Conservation (phyloP, 2,797 vertebrate genomes). For the Myotis myotis region DNA sequence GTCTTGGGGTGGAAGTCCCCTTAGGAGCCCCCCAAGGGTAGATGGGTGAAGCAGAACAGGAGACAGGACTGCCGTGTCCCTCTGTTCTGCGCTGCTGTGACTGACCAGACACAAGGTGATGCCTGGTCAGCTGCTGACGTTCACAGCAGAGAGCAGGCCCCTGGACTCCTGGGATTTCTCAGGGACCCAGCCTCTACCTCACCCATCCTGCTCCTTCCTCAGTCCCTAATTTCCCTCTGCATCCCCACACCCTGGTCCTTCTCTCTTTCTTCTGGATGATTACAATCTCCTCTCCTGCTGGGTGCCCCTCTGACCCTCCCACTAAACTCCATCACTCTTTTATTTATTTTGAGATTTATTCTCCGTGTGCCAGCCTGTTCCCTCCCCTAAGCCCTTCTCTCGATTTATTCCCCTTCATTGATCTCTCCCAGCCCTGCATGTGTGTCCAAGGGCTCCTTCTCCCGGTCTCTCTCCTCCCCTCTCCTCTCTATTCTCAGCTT, state of each 20-base stretch:
- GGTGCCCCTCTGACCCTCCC: conserved; percentile 10
- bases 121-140: not conserved
- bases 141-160: not conserved
- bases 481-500: conserved; percentile 71
- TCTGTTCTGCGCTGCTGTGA: not conserved
- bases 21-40: not conserved
- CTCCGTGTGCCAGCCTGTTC: not conserved
- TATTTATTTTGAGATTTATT: conserved; percentile 70
- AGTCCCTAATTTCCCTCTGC: not conserved
- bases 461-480: not conserved
- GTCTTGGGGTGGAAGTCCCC: not conserved
- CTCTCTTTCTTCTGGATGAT: not conserved
- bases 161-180: not conserved
- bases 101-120: not conserved
- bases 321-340: conserved; percentile 26
- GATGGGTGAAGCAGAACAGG: not conserved
- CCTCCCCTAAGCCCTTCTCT: conserved; percentile 50
- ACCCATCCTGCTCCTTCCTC: not conserved
- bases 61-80: not conserved
- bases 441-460: not conserved
- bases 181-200: not conserved
- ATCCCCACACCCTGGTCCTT: not conserved
- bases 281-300: not conserved
- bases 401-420: conserved; percentile 52
- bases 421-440: conserved; percentile 59